A percentile compares a stretch with the other conserved stretches of the same genome.
phyloP scores from a whole-genome alignment of 2,888 invertebrate genomes.

The Macropis europaea region DNA sequence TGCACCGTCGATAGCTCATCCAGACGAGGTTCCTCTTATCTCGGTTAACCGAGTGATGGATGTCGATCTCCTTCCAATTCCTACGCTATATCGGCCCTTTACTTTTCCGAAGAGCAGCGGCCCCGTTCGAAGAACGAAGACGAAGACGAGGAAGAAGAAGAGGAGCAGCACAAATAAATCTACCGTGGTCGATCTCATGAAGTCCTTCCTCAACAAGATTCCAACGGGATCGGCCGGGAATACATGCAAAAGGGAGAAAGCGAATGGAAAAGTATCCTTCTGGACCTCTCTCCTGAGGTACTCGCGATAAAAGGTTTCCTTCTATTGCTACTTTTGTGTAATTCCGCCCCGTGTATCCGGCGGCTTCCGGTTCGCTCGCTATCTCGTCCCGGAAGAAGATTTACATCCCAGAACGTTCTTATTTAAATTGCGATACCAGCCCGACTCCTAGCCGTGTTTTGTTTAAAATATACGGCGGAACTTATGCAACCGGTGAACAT shows the following conservation, averaged over 20 bases:
- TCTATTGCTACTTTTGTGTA: slow-evolving; percentile 48
- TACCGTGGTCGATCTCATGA: slow-evolving; percentile 59
- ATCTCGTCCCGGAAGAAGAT: slow-evolving; percentile 45
- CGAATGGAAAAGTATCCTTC: slow-evolving; percentile 56
- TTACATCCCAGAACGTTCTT: slow-evolving; percentile 48
- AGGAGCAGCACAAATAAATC: slow-evolving; percentile 66
- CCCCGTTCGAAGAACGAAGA: slow-evolving; percentile 11
- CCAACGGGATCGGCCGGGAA: slow-evolving; percentile 30
- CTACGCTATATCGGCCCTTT: slow-evolving; percentile 33
- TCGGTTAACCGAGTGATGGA: slow-evolving; percentile 71
- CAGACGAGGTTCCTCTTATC: slow-evolving; percentile 65
- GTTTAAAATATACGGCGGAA: slow-evolving; percentile 14
- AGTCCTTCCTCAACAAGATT: slow-evolving; percentile 57
- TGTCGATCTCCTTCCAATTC: slow-evolving; percentile 63
- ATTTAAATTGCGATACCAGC: slow-evolving; percentile 41
- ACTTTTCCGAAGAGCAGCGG: not conserved
- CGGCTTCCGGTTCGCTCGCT: slow-evolving; percentile 33
- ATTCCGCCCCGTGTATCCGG: slow-evolving; percentile 41
- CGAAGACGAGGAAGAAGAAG: slow-evolving; percentile 44
- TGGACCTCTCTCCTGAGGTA: slow-evolving; percentile 43
- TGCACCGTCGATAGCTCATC: slow-evolving; percentile 68
- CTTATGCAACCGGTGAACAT: slow-evolving; percentile 7
- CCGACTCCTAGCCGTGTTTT: not conserved
- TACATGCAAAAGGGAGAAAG: slow-evolving; percentile 48
- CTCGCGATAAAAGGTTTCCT: slow-evolving; percentile 54